Evolutionary conservation across 2,113 vertebrate species (phyloP), one percentile per base, ranked within the genome.

Genomic region (Periophthalmus modestus): DNA sequence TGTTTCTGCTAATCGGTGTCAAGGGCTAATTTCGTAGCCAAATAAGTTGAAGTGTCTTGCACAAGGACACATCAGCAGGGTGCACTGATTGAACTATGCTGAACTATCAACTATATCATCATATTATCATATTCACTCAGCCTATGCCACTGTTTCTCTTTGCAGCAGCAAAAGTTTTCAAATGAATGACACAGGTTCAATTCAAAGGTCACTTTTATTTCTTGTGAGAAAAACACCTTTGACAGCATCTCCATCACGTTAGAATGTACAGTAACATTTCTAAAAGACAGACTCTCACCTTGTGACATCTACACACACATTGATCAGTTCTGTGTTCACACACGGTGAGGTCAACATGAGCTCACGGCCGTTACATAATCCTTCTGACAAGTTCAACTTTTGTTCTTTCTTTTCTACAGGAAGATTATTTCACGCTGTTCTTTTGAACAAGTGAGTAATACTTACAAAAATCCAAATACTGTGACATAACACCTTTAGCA

Each of bases 131-230:
- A 39, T 39, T 39, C 39, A 43, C 39, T 43, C 39, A 43, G 10
- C 39, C 39, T 43, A 10, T 43, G 39, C 39, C 39, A 43, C 39
- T 43, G 39, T 43, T 9, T 10, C 7, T 43, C 6, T 6, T 43
- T 43, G 39, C 39, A 43, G 39, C 39, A 43, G 2, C 7, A 43
- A 10, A 43, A 2, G 39, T 43, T 43, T 43, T 43, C 39, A 43
- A 43, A 10, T 43, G 7, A 43, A 10, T 43, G 5, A 18, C 4
- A 69, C 0, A 73, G 19, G 39, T 28, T 50, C 55, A 85, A 68
- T 85, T 73, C 84, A 75, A 92, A 92, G 90, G 91, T 91, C 86
- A 93, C 87, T 92, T 92, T 91, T 88, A 90, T 91, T 91, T 72
- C 82, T 76, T 90, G 74, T 85, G 80, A 87, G 83, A 73, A 4